Evolutionary conservation across 2,797 vertebrate species (phyloP), one percentile per base, ranked within the genome.

Genomic region (Enteromius afrohamiltoni): DNA sequence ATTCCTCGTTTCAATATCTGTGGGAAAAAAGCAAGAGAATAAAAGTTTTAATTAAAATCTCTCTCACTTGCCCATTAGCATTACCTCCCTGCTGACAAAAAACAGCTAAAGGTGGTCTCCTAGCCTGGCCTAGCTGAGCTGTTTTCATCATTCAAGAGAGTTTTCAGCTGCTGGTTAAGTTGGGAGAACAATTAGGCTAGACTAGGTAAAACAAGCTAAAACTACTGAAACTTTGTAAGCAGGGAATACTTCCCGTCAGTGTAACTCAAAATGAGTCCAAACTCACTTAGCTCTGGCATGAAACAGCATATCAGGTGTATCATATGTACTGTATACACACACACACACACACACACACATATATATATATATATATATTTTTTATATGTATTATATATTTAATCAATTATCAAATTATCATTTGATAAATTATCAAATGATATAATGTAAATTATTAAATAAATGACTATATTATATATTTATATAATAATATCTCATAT

Each of bases 21-120:
- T 47, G 85, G 88, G 86, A 88, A 89, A 89, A 87, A 86, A 85
- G 87, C 89, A 89, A 91, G 85, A 88, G 83, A 92, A 93, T 91
- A 91, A 91, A 87, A 89, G 83, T 92, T 90, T 92, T 94, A 93
- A 94, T 93, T 93, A 91, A 91, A 90, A 88, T 90, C 92, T 89
- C 88, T 90, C 76, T 77, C 69, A 23, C 86, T 67, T 45, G 9
- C 45, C 69, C n/a, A 40, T 65, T 55, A 75, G 58, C 77, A 51
- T 77, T 73, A 85, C 80, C 83, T 82, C 77, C 40, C 77, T 65
- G 17, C 77, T 79, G 77, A 79, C 40, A 65, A 9, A 58, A 67
- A 78, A 31, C 42, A 11, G 26, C 77, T 78, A 64, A 47, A 77
- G 75, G 62, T 64, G 55, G 21, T 10, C 8, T 29, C 51, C 29